Evolutionary conservation across 2,888 invertebrate species (phyloP), one percentile per base, ranked within the genome.

Genomic region (Polia nebulosa): DNA sequence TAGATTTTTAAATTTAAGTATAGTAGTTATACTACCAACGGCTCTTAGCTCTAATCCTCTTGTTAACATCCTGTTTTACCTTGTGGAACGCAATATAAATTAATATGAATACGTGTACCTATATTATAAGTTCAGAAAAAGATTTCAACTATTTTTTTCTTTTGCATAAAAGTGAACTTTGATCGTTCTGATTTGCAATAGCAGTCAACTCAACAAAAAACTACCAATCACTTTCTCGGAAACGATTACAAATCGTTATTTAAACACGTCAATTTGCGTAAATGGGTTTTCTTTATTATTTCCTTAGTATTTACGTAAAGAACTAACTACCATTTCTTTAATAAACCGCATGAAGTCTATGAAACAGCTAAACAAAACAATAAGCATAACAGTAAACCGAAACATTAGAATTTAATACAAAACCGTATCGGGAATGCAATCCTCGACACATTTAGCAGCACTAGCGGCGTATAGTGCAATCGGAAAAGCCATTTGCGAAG

Each of bases 401-500:
- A 68, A 56, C 64, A 70, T 63, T 52, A 47, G 39, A 76, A 56
- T 59, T 65, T 47, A 70, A 60, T 58, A 61, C 47, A 58, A 82
- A 67, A 72, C 70, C 64, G 53, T 63, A 75, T 70, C 60, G 56
- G 76, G 76, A 65, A 76, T 67, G n/a, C 56, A 60, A 79, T 67
- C 64, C 72, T 62, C 76, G 58, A 61, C 62, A 72, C 68, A 60
- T 78, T 80, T 73, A 55, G 66, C 75, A 70, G 57, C 81, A 72
- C 75, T 69, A 77, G 63, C 22, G 61, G 57, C 69, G 71, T 47
- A 57, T 49, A 81, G 76, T 82, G 83, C 86, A 87, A 89, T 90
- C 87, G 89, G 89, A 85, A 90, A 89, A 88, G 87, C 89, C 87
- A 90, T 90, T 90, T 89, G 85, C 87, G 66, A 69, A 80, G 79